phyloP scores from a whole-genome alignment of 2,888 invertebrate species.

The Mystacides longicornis region DNA sequence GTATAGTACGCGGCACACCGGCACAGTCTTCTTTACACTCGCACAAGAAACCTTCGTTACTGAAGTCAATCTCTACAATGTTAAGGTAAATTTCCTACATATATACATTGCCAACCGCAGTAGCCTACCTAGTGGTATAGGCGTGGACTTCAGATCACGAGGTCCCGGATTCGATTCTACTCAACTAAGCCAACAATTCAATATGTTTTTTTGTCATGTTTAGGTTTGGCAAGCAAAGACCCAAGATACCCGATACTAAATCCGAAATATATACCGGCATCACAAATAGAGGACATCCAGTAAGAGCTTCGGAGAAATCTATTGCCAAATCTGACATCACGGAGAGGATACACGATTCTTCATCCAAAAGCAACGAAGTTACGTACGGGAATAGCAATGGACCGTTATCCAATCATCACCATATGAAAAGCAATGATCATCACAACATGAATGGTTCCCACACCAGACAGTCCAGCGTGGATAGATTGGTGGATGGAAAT shows the following conservation, averaged over 20 bases:
- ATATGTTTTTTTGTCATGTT: constrained; percentile 12
- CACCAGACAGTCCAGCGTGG: constrained; percentile 22
- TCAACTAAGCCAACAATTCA: no score
- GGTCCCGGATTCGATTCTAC: no score
- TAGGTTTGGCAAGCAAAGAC: constrained; percentile 51
- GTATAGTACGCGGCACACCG: constrained; percentile 61
- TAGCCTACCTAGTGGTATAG: no score
- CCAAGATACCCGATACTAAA: constrained; percentile 36
- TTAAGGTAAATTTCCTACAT: constrained; percentile 49
- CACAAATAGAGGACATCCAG: constrained; percentile 41
- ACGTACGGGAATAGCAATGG: constrained; percentile 11
- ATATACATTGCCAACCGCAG: no score
- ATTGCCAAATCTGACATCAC: constrained; percentile 39
- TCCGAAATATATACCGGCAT: constrained; percentile 39
- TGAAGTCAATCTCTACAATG: constrained; percentile 74
- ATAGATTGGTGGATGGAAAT: constrained; percentile 21
- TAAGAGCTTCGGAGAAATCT: constrained; percentile 45
- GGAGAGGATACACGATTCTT: constrained; percentile 39
- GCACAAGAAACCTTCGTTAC: constrained; percentile 67
- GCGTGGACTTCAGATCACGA: no score
- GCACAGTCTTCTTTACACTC: constrained; percentile 71
- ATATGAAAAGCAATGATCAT: constrained; percentile 3
- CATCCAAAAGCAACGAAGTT: constrained; percentile 29
- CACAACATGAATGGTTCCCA: constrained; percentile 20
- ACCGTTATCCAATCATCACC: constrained; percentile 7